Base-by-base conservation (phyloP, 2,888 invertebrate species). In the Willowsia nigromaculata region DNA sequence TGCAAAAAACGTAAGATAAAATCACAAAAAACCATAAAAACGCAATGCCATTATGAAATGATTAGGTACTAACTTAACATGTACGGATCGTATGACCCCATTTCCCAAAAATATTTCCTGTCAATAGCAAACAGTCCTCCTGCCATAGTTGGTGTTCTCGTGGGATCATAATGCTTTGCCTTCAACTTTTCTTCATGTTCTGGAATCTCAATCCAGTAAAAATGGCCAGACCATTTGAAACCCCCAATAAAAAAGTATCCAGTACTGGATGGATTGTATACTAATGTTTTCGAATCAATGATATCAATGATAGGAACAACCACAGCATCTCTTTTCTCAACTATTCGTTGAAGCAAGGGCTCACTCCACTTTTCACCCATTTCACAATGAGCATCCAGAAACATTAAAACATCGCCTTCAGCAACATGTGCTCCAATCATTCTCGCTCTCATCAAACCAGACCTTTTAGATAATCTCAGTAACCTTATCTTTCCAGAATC, bases 301-400 rank as follows among this genome's bases (percentile, higher is more conserved):
- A 97, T 97, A 94, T 99, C 99, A 92, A 99, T 99, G 93, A 98
- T 97, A 71, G 99, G 99, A 93, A 98, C 97, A 82, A 98, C 94
- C 11, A 98, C 97, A 15, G 97, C 96, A 40, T 95, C 96, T 0
- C 96, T 94, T 40, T 96, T 95, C 92, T 97, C 96, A 94, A 96
- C 96, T 93, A 99, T 96, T 82, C 98, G 95, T 91, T 97, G 95
- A 92, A 99, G 94, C 80, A 99, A 94, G 0, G 99, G 99, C 93
- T 98, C 97, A 90, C 98, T 95, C 96, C 94, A 90, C 96, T 96
- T 3, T 13, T 18, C 5, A 27, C 25, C 50, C 3, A 95, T 96
- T 94, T 98, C 98, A 94, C 98, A 98, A 94, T 98, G 98, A 0
- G 98, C 97, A 94, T 98, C 98, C 91, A 98, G 94, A 94, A 98